phyloP scores from a whole-genome alignment of 2,797 vertebrate species.

The Falco rusticolus region DNA sequence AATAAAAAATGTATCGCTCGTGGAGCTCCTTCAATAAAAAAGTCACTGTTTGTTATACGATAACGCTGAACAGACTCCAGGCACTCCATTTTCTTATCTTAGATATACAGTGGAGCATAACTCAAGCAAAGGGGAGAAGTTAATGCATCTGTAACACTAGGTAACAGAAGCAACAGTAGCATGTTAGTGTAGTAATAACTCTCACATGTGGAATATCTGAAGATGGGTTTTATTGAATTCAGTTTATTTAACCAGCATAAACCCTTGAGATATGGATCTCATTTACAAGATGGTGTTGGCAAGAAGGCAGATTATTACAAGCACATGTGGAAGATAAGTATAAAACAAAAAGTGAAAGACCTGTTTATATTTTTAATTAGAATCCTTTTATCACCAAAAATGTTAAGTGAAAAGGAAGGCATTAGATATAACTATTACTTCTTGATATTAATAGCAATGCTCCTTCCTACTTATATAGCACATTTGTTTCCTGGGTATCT shows the following conservation, averaged over 20 bases:
- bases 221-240: slow-evolving; percentile 82
- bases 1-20: slow-evolving; percentile 71
- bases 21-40: slow-evolving; percentile 81
- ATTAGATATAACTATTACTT: background rate
- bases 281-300: slow-evolving; percentile 82
- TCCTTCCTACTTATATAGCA: background rate
- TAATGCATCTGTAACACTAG: slow-evolving; percentile 74
- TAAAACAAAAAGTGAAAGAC: slow-evolving; percentile 56
- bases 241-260: slow-evolving; percentile 82
- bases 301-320: slow-evolving; percentile 79
- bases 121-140: slow-evolving; percentile 76
- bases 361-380: slow-evolving; percentile 66
- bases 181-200: slow-evolving; percentile 79
- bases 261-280: slow-evolving; percentile 80
- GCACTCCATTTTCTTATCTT: slow-evolving; percentile 81
- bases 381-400: slow-evolving; percentile 28
- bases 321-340: slow-evolving; percentile 77
- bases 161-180: slow-evolving; percentile 83
- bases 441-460: background rate
- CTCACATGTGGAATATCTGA: slow-evolving; percentile 78
- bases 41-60: slow-evolving; percentile 77
- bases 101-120: slow-evolving; percentile 80
- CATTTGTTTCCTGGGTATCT: background rate
- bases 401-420: slow-evolving; percentile 36
- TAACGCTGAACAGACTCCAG: slow-evolving; percentile 82